Base-by-base conservation (phyloP, 2,797 vertebrate species). In the Cossypha dichroa region DNA sequence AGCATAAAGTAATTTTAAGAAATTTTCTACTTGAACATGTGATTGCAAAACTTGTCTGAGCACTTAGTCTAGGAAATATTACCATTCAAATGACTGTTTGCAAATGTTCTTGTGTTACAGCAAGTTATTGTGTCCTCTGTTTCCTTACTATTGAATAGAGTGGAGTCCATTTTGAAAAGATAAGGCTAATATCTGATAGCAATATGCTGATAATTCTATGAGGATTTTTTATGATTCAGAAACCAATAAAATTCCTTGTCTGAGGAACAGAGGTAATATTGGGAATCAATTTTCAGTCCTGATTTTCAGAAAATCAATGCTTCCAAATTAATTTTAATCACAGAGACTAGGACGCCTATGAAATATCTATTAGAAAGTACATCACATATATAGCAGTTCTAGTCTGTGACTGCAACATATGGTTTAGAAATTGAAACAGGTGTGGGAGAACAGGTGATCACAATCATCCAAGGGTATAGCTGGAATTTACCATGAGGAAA, bases 371-470 rank as follows among this genome's bases (percentile, higher is more conserved):
- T 40, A 98, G 97, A 95, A 97, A 96, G 77, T 85, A 51, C 73
- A 88, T 94, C 59, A 38, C 89, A 84, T 93, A 96, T 97, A 80
- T 59, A 94, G 89, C 40, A 48, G 96, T 95, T 98, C 96, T 97
- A 95, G 80, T 88, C 97, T 97, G 96, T 96, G 94, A 97, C 96
- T 98, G 74, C 59, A 98, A 88, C 98, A 98, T 99, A 99, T 98
- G 98, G 98, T 96, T 97, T 96, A 94, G 96, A 98, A 98, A 98
- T 97, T 96, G 95, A 98, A 98, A 97, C 96, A 98, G 98, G 97
- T 98, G 97, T 96, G 92, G 70, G 48, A 92, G 95, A 98, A 98
- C 98, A 99, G 98, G 98, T 98, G 98, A 98, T 94, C 91, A 70
- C 56, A 96, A 94, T 90, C 92, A 93, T 91, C 80, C 73, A 94